These are phyloP conservation scores for Bimastos eiseni DNA, from an alignment of 2,888 invertebrate species.

Conservation along the genomic window DNA sequence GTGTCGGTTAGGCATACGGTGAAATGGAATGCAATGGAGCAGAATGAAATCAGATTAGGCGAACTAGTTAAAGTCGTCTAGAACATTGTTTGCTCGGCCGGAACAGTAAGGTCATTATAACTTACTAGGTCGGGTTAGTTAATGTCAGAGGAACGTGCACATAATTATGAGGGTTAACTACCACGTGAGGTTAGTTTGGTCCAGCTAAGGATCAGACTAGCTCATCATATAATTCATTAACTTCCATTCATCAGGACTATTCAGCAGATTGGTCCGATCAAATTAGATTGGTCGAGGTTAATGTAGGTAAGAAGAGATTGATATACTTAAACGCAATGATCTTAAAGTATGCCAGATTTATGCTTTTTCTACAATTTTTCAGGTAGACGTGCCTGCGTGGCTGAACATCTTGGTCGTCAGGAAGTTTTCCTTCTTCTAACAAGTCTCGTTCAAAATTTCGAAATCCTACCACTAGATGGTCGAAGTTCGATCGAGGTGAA, in stretches of 20 bases:
- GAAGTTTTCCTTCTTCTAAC: conserved; percentile 22
- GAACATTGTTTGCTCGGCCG: not conserved
- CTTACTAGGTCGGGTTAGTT: not conserved
- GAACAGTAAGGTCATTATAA: not conserved
- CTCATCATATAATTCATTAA: no score
- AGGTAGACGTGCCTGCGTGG: conserved; percentile 23
- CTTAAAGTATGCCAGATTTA: not conserved
- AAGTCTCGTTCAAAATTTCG: conserved; percentile 16
- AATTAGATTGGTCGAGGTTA: no score
- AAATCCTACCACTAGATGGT: conserved; percentile 20
- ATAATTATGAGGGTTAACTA: no score
- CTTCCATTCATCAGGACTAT: no score
- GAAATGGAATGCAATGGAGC: not conserved
- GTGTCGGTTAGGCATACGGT: no score
- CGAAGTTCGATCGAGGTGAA: not conserved
- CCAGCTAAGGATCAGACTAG: no score
- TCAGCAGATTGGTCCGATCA: no score
- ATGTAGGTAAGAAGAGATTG: not conserved
- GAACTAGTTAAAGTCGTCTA: not conserved
- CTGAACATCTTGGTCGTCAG: conserved; percentile 24
- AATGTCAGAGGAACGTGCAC: not conserved
- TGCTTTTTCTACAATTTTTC: not conserved
- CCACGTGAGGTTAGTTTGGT: not conserved
- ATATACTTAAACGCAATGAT: not conserved
- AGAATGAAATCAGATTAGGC: not conserved